Base-by-base conservation (phyloP, 2,888 invertebrate species). In the Tyria jacobaeae region DNA sequence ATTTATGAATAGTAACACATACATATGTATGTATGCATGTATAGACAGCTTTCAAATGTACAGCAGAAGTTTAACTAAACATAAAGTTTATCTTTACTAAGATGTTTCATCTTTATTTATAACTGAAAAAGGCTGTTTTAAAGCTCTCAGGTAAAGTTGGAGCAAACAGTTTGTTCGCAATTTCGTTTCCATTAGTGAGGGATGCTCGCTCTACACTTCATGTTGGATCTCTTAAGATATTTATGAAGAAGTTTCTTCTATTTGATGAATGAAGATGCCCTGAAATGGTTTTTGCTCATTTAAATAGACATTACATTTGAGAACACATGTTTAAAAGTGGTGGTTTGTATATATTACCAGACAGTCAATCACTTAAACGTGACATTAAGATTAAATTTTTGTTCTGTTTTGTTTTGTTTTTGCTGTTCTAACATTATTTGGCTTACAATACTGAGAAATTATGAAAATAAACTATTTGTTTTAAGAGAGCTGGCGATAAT, bases 111-210 rank as follows among this genome's bases (percentile, higher is more conserved):
- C 24, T 35, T 51, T 35, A 51, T 35, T 51, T 35, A 64, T 63
- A 60, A 57, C 57, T 64, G 60, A 49, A 60, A 59, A 60, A 57
- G 63, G 54, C 57, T 50, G 60, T 57, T 48, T 57, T 61, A 31
- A 56, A 37, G 60, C 52, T 66, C 59, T 57, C 59, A 66, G 60
- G 34, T 60, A 41, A 66, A 66, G 57, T 66, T 66, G 48, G 17
- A 58, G 64, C 57, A 60, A 60, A 64, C 57, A 64, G 66, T 66
- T 60, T 57, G 64, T 27, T 58, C 60, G 55, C 60, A 66, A 66
- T 66, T 64, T 60, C 52, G 55, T 58, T 66, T 64, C 66, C 66
- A 66, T 66, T 66, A 63, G 49, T 27, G 51, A 39, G 49, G 14
- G 34, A 21, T 35, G 21, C 21, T 51, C 1, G 34, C 34, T 51